Evolutionary conservation across 2,888 invertebrate genomes (phyloP).

Genomic region (Orgyia antiqua): DNA sequence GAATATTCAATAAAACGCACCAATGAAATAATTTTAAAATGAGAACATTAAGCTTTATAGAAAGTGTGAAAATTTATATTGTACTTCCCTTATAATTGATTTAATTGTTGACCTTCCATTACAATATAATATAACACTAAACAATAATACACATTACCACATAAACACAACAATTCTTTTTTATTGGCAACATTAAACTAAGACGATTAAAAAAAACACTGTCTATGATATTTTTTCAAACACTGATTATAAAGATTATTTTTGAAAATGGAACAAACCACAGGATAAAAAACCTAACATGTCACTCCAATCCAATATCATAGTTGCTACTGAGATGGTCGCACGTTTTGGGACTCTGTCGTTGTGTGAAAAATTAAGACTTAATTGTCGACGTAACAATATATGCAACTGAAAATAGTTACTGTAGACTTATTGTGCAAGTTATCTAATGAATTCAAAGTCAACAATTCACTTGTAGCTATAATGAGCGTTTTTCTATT

Average conservation of each 20-base stretch:
- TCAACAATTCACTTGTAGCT: too few relatives aligned
- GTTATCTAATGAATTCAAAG: background rate
- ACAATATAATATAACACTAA: conserved; percentile 9
- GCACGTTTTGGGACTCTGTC: conserved; percentile 45
- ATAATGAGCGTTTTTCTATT: too few relatives aligned
- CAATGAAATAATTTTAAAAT: too few relatives aligned
- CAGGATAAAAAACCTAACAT: conserved; percentile 67
- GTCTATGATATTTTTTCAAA: conserved; percentile 1
- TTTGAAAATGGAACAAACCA: conserved; percentile 52
- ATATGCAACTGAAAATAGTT: background rate
- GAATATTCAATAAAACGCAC: too few relatives aligned
- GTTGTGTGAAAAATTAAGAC: conserved; percentile 56
- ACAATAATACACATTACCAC: conserved; percentile 1
- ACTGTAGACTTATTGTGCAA: background rate
- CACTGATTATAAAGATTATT: conserved; percentile 8
- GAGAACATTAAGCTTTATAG: conserved; percentile 7
- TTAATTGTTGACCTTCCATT: conserved; percentile 3
- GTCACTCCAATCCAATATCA: conserved; percentile 73
- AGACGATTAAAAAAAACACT: background rate
- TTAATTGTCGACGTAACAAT: conserved; percentile 23
- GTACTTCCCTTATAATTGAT: conserved; percentile 11
- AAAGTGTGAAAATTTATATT: conserved; percentile 15
- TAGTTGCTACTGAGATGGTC: conserved; percentile 61
- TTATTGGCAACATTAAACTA: too few relatives aligned
- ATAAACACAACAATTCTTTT: background rate